Evolutionary conservation across 1,140 invertebrate genomes (phyloP), one percentile per base, ranked within the genome.

Genomic region (Rhizoglyphus robini): DNA sequence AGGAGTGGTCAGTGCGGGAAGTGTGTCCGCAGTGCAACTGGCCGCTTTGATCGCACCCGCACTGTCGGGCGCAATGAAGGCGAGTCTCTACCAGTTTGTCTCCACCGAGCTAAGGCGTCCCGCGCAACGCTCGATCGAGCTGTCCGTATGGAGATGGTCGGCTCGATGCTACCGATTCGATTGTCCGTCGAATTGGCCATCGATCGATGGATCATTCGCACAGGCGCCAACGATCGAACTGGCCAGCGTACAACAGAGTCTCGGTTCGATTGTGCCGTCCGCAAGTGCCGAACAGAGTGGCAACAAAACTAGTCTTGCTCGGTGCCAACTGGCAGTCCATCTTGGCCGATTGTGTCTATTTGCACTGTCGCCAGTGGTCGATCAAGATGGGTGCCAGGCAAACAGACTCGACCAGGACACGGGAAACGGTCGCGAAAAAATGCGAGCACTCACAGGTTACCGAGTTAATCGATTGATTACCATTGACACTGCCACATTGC

Each of bases 1-100:
- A 54, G 51, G 51, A 54, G 51, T 54, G 51, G 51, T 54, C 51
- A 54, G 51, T 54, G 41, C 51, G 18, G 36, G 36, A 11, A 11
- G 36, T 18, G 18, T 8, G 8, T 41, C 8, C 18, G 36, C 36
- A 41, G 8, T 41, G 36, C 18, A 41, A n/a, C n/a, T n/a, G n/a
- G 8, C 36, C 36, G 18, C 36, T 41, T 41, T 41, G 36, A 41
- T 41, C 8, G 36, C 36, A 11, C 36, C 36, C 36, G 18, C 36
- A 11, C 36, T 41, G 36, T 41, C 18, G 8, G 36, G 36, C 36
- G 36, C 18, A 41, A n/a, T n/a, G n/a, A n/a, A n/a, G n/a, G n/a
- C n/a, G n/a, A n/a, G n/a, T n/a, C n/a, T n/a, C n/a, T n/a, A n/a
- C n/a, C n/a, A n/a, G n/a, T n/a, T n/a, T n/a, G n/a, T n/a, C n/a